Conservation (phyloP, 2,888 invertebrate genomes). For the Electrophaes corylata region DNA sequence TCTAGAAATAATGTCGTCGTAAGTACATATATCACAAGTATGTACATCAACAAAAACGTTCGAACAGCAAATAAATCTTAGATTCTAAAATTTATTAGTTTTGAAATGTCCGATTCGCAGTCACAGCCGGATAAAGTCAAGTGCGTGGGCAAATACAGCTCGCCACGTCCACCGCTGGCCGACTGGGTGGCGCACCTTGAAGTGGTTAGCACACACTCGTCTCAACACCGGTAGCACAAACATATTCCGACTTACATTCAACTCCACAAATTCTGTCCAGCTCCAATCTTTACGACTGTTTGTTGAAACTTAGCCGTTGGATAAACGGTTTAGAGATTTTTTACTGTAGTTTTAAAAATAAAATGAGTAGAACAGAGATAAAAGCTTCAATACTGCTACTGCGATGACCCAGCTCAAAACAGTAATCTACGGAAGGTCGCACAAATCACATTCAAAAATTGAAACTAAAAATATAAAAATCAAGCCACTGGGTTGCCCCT, state of each 20-base stretch:
- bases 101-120: constrained; percentile 50
- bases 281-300: constrained; percentile 42
- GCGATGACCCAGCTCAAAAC: no score
- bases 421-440: no score
- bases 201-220: constrained; percentile 76
- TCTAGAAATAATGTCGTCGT: no score
- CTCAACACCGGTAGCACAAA: constrained; percentile 80
- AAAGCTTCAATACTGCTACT: no score
- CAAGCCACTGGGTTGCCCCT: no score
- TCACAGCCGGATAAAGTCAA: constrained; percentile 49
- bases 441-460: no score
- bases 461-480: no score
- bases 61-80: constrained; percentile 15
- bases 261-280: constrained; percentile 66
- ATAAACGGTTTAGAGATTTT: constrained; percentile 29
- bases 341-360: constrained; percentile 3
- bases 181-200: constrained; percentile 72
- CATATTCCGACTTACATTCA: constrained; percentile 68
- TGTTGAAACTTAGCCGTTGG: constrained; percentile 34
- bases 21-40: no score
- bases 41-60: not conserved
- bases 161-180: constrained; percentile 23
- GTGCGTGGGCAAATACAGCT: constrained; percentile 49
- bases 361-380: not conserved
- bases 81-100: constrained; percentile 11